A percentile compares a stretch with the other conserved stretches of the same genome.
Conservation (phyloP, 2,888 invertebrate species). For the Eupithecia exiguata region DNA sequence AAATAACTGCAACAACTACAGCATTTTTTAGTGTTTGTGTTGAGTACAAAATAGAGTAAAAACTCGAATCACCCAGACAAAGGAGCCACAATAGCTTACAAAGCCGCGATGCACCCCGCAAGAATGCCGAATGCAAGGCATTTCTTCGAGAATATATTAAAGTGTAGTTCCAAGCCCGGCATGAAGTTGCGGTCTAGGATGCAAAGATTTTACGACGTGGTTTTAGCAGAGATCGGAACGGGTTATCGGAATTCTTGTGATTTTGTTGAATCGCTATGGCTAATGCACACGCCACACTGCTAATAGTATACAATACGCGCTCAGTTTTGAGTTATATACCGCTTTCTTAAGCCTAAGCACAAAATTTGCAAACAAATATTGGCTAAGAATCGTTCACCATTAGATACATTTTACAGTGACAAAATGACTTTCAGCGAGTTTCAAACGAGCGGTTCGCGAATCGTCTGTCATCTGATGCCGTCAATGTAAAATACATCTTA, state of each 20-base stretch:
- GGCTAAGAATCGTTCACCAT: too few relatives aligned
- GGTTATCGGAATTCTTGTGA: background rate
- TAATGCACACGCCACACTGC: too few relatives aligned
- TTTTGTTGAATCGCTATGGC: background rate
- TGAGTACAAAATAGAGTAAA: background rate
- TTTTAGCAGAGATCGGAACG: background rate
- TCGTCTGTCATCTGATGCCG: too few relatives aligned
- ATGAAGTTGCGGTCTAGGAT: constrained; percentile 26
- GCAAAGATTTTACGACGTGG: constrained; percentile 19
- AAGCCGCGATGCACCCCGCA: constrained; percentile 22
- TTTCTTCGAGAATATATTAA: constrained; percentile 31
- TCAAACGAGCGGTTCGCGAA: too few relatives aligned
- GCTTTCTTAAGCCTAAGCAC: too few relatives aligned
- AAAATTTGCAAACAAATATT: too few relatives aligned
- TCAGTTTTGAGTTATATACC: too few relatives aligned
- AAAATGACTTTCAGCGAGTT: too few relatives aligned
- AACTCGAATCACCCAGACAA: constrained; percentile 2
- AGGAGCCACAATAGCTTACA: constrained; percentile 34
- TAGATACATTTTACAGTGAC: too few relatives aligned
- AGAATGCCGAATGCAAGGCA: constrained; percentile 27
- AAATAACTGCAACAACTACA: background rate
- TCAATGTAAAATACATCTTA: too few relatives aligned
- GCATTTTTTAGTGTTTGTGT: background rate
- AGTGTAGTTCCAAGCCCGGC: constrained; percentile 7
- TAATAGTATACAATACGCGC: too few relatives aligned